Conservation (phyloP, 2,888 invertebrate genomes). For the Lasioglossum oenotherae region DNA sequence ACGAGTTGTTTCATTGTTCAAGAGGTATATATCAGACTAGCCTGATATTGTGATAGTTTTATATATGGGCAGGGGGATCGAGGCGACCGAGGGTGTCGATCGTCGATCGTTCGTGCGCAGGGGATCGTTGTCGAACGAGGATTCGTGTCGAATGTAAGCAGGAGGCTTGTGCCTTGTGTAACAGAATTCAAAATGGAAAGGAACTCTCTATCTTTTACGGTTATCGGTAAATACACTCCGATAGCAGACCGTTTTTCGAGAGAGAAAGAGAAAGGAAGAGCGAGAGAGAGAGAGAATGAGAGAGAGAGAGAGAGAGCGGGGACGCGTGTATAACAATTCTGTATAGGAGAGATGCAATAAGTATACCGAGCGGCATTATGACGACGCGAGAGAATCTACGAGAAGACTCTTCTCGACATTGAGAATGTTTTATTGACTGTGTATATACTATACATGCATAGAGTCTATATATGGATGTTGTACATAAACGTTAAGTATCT, state of each 20-base stretch:
- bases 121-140: neutral
- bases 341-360: conserved; percentile 75
- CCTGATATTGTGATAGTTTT: conserved; percentile 31
- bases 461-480: conserved; percentile 50
- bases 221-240: conserved; percentile 1
- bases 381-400: conserved; percentile 36
- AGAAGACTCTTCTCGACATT: conserved; percentile 44
- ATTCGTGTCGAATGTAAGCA: conserved; percentile 11
- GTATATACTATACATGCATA: conserved; percentile 46
- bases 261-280: too few species aligned
- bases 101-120: neutral
- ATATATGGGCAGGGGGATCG: conserved; percentile 8
- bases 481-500: conserved; percentile 59
- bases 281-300: too few species aligned
- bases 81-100: neutral
- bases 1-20: conserved; percentile 30
- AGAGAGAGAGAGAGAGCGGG: neutral
- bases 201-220: conserved; percentile 36
- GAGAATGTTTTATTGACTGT: conserved; percentile 60
- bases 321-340: conserved; percentile 15
- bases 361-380: conserved; percentile 75
- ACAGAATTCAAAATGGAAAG: conserved; percentile 4
- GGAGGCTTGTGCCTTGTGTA: conserved; percentile 58
- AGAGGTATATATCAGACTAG: conserved; percentile 17
- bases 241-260: conserved; percentile 20